Evolutionary conservation across 2,797 vertebrate species (phyloP).

Genomic region (Ptychadena robeensis): DNA sequence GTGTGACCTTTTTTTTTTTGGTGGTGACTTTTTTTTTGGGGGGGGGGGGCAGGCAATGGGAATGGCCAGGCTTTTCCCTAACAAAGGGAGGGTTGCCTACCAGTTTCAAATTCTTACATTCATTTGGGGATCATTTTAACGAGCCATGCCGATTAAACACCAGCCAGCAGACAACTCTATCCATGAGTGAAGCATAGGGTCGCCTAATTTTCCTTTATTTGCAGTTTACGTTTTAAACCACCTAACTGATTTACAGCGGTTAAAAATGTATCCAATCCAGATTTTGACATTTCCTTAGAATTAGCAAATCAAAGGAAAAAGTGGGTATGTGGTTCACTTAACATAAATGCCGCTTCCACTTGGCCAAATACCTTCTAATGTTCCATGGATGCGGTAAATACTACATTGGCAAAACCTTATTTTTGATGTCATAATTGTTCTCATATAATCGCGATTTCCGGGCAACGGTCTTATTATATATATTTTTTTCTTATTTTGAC

Average conservation of each 20-base stretch:
- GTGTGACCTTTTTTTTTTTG: no score
- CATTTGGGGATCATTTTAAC: no score
- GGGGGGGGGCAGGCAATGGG: no score
- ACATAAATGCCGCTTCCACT: background rate
- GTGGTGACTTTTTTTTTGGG: no score
- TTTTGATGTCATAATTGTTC: background rate
- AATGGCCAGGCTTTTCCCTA: no score
- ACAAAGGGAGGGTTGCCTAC: no score
- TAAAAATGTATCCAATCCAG: background rate
- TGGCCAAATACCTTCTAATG: background rate
- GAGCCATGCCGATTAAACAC: no score
- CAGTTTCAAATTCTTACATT: no score
- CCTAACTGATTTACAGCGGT: background rate
- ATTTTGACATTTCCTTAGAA: background rate
- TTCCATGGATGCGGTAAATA: background rate
- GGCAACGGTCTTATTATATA: constrained; percentile 14
- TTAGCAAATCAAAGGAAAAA: background rate
- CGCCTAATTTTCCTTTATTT: background rate
- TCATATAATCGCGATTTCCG: background rate
- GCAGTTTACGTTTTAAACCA: background rate
- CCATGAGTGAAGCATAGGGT: background rate
- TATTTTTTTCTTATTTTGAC: background rate
- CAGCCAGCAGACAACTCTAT: no score
- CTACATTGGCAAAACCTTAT: background rate
- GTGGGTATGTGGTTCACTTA: background rate